Percentiles rank a stretch among this genome's conserved stretches.
Evolutionary conservation across 2,113 vertebrate genomes (phyloP).

Genomic region (Cercopithecus mona): DNA sequence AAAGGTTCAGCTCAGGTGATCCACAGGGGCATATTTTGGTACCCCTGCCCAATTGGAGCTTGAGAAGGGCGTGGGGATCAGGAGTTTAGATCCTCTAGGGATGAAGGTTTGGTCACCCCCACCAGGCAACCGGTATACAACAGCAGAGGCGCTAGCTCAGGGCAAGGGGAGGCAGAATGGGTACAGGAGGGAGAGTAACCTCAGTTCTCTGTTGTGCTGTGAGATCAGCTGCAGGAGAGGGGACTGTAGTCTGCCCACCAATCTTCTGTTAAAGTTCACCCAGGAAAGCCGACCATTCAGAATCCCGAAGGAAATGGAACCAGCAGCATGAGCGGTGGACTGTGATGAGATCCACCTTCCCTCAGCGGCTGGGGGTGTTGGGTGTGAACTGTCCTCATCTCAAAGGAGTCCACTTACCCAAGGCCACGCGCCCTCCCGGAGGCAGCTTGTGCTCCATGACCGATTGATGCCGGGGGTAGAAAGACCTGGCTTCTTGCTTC

Average conservation of each 20-base stretch:
- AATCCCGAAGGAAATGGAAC: not conserved
- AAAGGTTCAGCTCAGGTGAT: not conserved
- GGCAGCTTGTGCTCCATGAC: not conserved
- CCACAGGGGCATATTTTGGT: not conserved
- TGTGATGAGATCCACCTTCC: not conserved
- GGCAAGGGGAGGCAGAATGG: not conserved
- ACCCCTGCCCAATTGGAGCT: not conserved
- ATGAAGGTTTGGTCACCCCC: not conserved
- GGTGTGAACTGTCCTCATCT: not conserved
- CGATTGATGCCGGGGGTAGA: not conserved
- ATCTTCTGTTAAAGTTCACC: not conserved
- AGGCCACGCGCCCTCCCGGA: not conserved
- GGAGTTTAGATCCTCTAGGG: not conserved
- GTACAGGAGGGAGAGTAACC: not conserved
- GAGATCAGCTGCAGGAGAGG: not conserved
- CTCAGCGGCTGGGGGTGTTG: no score
- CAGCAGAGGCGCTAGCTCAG: no score
- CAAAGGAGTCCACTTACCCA: not conserved
- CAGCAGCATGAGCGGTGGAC: not conserved
- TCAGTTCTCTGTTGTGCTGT: not conserved
- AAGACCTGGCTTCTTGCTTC: not conserved
- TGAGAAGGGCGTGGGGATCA: not conserved
- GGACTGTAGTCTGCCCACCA: not conserved
- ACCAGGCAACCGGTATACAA: not conserved
- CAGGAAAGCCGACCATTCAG: not conserved